A percentile compares a stretch with the other conserved stretches of the same genome.
Conservation (phyloP, 2,113 vertebrate species). For the Pheucticus melanocephalus region DNA sequence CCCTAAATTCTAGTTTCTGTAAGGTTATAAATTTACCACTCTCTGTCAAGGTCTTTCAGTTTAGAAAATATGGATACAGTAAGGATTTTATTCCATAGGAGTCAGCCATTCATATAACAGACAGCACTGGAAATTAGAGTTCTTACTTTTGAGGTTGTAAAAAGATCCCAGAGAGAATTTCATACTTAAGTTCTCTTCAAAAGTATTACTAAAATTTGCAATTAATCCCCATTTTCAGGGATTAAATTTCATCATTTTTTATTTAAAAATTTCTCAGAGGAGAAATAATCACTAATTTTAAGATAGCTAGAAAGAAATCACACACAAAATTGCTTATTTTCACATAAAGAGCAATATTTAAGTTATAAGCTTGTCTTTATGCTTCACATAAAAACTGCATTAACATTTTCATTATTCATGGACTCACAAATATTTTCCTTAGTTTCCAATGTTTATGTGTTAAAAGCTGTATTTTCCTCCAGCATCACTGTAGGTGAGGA, state of each 20-base stretch:
- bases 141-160: background rate
- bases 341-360: background rate
- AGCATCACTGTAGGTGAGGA: background rate
- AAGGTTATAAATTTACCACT: background rate
- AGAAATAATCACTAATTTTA: conserved; percentile 18
- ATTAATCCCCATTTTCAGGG: background rate
- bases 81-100: background rate
- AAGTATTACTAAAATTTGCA: background rate
- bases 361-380: conserved; percentile 18
- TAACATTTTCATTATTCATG: conserved; percentile 21
- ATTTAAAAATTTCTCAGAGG: conserved; percentile 12
- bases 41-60: background rate
- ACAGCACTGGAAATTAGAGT: background rate
- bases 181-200: background rate
- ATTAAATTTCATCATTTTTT: background rate
- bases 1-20: background rate
- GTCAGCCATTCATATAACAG: background rate
- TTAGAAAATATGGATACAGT: background rate
- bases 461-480: conserved; percentile 5
- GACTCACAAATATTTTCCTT: background rate
- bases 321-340: background rate
- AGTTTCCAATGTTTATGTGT: background rate
- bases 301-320: background rate
- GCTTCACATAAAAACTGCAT: background rate
- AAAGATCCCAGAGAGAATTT: background rate